Evolutionary conservation across 2,888 invertebrate species (phyloP).

Genomic region (Rhimphoctona megacephalus): DNA sequence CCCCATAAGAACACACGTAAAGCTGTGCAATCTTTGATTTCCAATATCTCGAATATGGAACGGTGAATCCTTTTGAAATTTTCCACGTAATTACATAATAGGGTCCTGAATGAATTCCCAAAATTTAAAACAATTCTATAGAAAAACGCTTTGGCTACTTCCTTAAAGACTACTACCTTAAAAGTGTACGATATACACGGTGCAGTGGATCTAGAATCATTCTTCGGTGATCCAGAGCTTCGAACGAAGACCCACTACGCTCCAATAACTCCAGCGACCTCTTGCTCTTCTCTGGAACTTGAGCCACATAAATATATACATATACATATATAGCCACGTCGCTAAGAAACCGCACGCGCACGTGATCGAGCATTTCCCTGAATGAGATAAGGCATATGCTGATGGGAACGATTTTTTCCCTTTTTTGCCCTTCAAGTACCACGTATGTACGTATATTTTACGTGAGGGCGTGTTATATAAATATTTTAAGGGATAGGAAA

Average conservation of each 20-base stretch:
- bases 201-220: slow-evolving; percentile 25
- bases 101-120: too few species aligned
- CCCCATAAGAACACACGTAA: too few species aligned
- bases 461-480: not conserved
- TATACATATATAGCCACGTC: not conserved
- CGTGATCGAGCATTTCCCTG: slow-evolving; percentile 50
- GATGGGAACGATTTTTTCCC: slow-evolving; percentile 49
- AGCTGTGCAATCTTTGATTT: too few species aligned
- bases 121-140: too few species aligned
- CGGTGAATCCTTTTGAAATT: too few species aligned
- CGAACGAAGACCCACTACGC: not conserved
- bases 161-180: too few species aligned
- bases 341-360: slow-evolving; percentile 34
- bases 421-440: slow-evolving; percentile 1
- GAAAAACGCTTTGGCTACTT: too few species aligned
- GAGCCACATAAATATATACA: not conserved
- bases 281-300: not conserved
- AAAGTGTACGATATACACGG: not conserved
- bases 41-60: too few species aligned
- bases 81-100: too few species aligned
- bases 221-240: slow-evolving; percentile 27
- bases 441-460: not conserved
- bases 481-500: not conserved
- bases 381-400: slow-evolving; percentile 63
- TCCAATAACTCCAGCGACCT: slow-evolving; percentile 10